These are phyloP conservation scores for Jordanella pulchra DNA, from an alignment of 2,797 vertebrate species.

Conservation along the genomic window DNA sequence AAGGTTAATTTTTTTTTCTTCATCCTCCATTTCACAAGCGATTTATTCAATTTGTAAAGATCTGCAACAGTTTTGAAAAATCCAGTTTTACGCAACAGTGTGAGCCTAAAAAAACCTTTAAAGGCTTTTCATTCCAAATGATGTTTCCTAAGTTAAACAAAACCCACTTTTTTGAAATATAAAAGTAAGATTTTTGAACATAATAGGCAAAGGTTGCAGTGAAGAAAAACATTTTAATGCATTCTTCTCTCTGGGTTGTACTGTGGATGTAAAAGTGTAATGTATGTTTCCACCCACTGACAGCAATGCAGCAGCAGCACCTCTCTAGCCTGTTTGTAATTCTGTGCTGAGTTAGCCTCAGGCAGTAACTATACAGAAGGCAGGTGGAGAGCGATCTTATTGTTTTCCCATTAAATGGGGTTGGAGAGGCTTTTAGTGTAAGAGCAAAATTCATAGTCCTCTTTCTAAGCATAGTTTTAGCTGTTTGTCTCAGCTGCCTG, in stretches of 20 bases:
- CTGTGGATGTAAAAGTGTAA: constrained; percentile 1
- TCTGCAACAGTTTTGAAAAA: neutral
- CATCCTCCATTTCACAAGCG: neutral
- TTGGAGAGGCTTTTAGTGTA: constrained; percentile 4
- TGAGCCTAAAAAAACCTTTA: neutral
- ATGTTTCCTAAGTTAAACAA: neutral
- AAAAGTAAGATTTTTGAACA: neutral
- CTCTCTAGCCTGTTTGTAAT: constrained; percentile 2
- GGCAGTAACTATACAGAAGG: neutral
- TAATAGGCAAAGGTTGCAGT: neutral
- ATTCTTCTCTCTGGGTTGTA: neutral
- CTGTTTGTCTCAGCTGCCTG: neutral
- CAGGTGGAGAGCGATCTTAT: constrained; percentile 2
- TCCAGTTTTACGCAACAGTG: neutral
- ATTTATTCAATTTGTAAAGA: neutral
- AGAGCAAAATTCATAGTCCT: neutral
- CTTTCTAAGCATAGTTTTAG: neutral
- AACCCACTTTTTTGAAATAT: neutral
- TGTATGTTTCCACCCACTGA: constrained; percentile 2
- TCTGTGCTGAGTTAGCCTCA: neutral
- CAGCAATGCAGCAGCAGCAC: constrained; percentile 20
- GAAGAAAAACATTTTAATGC: neutral
- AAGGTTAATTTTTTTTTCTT: neutral
- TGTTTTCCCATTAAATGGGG: constrained; percentile 19
- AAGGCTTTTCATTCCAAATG: neutral